A percentile compares a stretch with the other conserved stretches of the same genome.
Conservation (phyloP, 2,113 vertebrate genomes). For the Myiagra hebetior region DNA sequence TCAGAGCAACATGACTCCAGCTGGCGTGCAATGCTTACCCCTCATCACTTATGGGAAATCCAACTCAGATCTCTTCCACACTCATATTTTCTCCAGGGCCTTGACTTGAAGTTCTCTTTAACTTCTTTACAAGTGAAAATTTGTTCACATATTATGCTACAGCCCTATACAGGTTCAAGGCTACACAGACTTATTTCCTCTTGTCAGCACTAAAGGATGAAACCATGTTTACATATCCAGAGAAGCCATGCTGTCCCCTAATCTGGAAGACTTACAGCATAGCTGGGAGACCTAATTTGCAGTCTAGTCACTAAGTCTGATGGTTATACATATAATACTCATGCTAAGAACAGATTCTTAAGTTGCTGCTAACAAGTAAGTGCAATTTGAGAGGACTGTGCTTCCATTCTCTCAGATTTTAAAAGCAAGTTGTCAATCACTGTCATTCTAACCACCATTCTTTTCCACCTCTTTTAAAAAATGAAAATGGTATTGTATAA, state of each 20-base stretch:
- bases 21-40: not conserved
- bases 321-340: not conserved
- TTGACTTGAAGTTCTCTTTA: not conserved
- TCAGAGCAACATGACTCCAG: not conserved
- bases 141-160: not conserved
- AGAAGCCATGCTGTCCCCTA: not conserved
- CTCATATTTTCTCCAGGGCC: not conserved
- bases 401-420: slow-evolving; percentile 3
- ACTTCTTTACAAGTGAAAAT: not conserved
- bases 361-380: not conserved
- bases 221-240: not conserved
- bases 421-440: slow-evolving; percentile 25
- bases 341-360: not conserved
- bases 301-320: not conserved
- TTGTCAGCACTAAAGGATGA: not conserved
- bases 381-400: not conserved
- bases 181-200: not conserved
- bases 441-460: not conserved
- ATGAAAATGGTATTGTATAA: not conserved
- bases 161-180: not conserved
- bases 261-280: not conserved
- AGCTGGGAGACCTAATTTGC: not conserved
- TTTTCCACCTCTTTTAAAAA: not conserved
- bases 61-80: not conserved
- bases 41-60: not conserved